Evolutionary conservation across 2,888 invertebrate species (phyloP).

Genomic region (Carabus problematicus): DNA sequence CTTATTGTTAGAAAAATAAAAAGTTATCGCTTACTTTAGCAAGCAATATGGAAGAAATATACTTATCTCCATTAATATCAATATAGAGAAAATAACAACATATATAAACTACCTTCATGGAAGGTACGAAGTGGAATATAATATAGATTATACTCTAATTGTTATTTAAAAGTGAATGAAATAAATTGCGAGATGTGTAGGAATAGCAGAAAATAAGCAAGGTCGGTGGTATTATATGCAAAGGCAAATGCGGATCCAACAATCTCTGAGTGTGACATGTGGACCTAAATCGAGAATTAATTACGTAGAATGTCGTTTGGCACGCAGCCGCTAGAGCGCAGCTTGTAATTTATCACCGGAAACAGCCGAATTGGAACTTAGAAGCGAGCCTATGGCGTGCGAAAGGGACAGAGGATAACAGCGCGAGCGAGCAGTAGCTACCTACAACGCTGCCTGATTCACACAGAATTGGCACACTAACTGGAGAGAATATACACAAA

Average conservation of each 20-base stretch:
- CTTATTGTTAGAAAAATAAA: conserved; percentile 28
- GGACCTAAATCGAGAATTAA: conserved; percentile 49
- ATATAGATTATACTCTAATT: too few relatives aligned
- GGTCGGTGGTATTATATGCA: neutral
- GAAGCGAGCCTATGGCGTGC: conserved; percentile 7
- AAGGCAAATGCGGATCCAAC: conserved; percentile 29
- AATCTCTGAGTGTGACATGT: conserved; percentile 43
- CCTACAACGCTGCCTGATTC: neutral
- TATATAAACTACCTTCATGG: neutral
- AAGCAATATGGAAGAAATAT: conserved; percentile 34
- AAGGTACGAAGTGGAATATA: neutral
- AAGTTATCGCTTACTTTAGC: conserved; percentile 37
- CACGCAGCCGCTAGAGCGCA: conserved; percentile 46
- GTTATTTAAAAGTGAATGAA: neutral
- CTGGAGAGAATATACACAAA: conserved; percentile 2
- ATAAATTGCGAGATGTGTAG: neutral
- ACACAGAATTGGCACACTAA: neutral
- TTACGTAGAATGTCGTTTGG: conserved; percentile 49
- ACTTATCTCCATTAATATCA: neutral
- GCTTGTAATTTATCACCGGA: conserved; percentile 49
- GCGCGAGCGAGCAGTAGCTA: neutral
- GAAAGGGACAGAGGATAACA: neutral
- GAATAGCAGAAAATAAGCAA: neutral
- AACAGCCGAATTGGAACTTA: conserved; percentile 45
- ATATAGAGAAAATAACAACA: neutral